Percentiles rank a stretch among this genome's conserved stretches.
Conservation (phyloP, 2,797 vertebrate species). For the Cossypha niveicapilla region DNA sequence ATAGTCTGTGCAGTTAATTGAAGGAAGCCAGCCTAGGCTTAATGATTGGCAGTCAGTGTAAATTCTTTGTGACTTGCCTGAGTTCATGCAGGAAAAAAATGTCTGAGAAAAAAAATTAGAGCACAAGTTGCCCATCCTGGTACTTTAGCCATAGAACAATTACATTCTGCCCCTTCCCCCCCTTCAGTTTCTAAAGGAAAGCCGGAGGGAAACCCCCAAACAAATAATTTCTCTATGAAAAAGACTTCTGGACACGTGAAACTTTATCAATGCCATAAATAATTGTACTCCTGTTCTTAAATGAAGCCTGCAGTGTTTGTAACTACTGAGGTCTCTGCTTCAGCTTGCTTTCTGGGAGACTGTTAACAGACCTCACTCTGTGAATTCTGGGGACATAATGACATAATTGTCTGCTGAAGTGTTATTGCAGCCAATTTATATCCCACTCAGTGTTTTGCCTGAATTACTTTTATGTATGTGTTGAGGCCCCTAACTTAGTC, state of each 20-base stretch:
- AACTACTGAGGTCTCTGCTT: neutral
- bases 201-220: fast-evolving
- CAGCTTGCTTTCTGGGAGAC: neutral
- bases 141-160: neutral
- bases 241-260: neutral
- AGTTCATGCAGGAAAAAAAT: neutral
- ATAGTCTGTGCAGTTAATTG: neutral
- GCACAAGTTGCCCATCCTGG: neutral
- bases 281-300: neutral
- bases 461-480: neutral
- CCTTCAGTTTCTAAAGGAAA: neutral
- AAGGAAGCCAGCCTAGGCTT: neutral
- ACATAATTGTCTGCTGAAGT: neutral
- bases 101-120: neutral
- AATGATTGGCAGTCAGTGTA: neutral
- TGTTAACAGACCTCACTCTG: neutral
- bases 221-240: neutral
- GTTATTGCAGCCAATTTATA: neutral
- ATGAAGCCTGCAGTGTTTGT: neutral
- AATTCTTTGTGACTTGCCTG: neutral
- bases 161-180: neutral
- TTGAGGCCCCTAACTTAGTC: neutral
- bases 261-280: neutral
- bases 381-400: neutral
- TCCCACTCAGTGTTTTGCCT: neutral